Evolutionary conservation across 64 coral and sea anemone species (phyloP).

Genomic region (Montipora sp.): DNA sequence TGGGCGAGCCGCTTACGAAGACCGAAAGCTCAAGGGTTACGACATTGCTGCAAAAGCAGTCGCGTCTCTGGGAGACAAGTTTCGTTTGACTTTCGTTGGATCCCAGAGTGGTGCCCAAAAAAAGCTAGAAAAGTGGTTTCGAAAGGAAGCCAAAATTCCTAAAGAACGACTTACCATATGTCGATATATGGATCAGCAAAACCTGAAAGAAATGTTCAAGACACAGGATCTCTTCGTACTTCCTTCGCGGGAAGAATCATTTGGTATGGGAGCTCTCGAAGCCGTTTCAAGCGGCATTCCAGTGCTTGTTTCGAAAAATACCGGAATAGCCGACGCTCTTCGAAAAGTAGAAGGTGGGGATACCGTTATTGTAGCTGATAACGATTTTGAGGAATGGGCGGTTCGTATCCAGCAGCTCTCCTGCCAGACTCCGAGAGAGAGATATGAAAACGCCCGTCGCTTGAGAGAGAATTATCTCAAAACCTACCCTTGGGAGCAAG

Average conservation of each 20-base stretch:
- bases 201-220: neutral
- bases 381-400: neutral
- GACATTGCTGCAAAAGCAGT: conserved; percentile 48
- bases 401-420: neutral
- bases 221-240: conserved; percentile 11
- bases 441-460: neutral
- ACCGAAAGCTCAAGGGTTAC: conserved; percentile 43
- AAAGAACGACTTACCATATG: conserved; percentile 1
- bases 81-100: conserved; percentile 29
- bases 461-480: neutral
- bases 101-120: neutral
- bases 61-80: neutral
- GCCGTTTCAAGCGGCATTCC: conserved; percentile 22
- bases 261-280: conserved; percentile 37
- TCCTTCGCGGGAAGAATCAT: conserved; percentile 31
- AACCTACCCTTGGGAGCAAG: neutral
- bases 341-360: neutral
- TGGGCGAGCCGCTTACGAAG: conserved; percentile 32
- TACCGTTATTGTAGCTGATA: neutral
- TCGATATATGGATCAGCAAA: neutral
- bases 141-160: neutral
- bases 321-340: conserved; percentile 1
- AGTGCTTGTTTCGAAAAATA: neutral
- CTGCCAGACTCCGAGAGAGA: neutral
- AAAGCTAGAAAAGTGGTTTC: neutral